Evolutionary conservation across 37 sponge, comb jelly and placozoan genomes (phyloP), one percentile per base, ranked within the genome.

Genomic region (Mnemiopsis leidyi): DNA sequence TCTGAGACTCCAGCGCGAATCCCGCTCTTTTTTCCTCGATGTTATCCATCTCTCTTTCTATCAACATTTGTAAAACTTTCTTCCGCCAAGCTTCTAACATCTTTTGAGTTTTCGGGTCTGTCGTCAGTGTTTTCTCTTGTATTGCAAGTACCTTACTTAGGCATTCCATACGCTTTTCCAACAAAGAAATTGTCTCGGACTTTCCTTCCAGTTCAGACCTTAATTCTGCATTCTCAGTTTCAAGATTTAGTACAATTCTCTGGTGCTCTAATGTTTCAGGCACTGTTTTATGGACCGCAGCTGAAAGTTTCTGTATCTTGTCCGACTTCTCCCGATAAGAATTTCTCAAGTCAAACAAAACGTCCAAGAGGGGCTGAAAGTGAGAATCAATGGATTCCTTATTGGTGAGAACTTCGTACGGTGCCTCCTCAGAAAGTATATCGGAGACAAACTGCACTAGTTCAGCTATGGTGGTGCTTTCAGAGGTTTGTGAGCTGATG

Each of bases 41-140:
- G 23, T 85, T 26, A 20, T n/a, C 90, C 90, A 85, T 85, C 25
- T 38, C 90, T 37, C 39, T 85, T n/a, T 40, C 61, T 23, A 85
- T 25, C 18, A 85, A 26, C 90, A 85, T 85, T 28, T 85, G 90
- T 23, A 85, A 40, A 21, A 85, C 90, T 85, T 85, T 85, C 26
- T 39, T 35, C 39, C 90, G 32, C 90, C 90, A 85, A 18, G 90
- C 90, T 39, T 38, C 90, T 1, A 85, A 3, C 40, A 85, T 40
- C 61, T 85, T 85, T 3, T 40, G 61, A n/a, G 18, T 23, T 1
- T 25, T 23, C 5, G 26, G 29, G 26, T 40, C 90, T 1, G 40
- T 40, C 5, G 61, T 40, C 21, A 85, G 90, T 1, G 90, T 40
- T 40, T 85, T 85, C 61, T 85, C 90, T 28, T 85, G 90, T 1